These are phyloP conservation scores for Carassius carassius DNA, from an alignment of 2,113 vertebrate genomes.

Conservation along the genomic window DNA sequence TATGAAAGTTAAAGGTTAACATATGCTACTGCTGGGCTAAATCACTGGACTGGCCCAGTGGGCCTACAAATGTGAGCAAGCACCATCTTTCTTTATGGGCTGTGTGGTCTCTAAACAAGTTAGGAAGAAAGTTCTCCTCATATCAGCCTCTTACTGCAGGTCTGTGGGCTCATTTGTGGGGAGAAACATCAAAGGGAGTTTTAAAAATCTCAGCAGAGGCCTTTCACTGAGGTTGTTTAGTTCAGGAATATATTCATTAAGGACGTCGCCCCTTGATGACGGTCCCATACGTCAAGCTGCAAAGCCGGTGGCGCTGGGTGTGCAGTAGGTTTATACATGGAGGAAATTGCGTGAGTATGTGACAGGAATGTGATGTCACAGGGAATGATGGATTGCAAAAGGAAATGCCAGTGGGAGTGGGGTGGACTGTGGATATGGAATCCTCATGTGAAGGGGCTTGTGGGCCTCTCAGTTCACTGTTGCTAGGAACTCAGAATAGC, in stretches of 20 bases:
- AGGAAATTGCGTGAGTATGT: constrained; percentile 48
- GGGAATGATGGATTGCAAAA: constrained; percentile 57
- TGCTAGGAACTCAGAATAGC: constrained; percentile 61
- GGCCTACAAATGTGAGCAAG: constrained; percentile 51
- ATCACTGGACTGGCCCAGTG: constrained; percentile 55
- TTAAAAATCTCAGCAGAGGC: constrained; percentile 11
- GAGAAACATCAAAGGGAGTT: constrained; percentile 10
- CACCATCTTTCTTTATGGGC: constrained; percentile 48
- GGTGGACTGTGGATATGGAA: constrained; percentile 42
- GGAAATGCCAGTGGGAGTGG: constrained; percentile 53
- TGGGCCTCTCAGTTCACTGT: constrained; percentile 37
- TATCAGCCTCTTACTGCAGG: background rate
- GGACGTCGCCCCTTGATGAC: background rate
- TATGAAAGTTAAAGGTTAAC: constrained; percentile 68
- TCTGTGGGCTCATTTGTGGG: background rate
- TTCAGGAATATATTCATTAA: constrained; percentile 43
- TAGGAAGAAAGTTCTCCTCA: constrained; percentile 5
- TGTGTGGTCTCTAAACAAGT: constrained; percentile 25
- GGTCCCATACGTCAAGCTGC: constrained; percentile 1
- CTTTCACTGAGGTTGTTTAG: constrained; percentile 27
- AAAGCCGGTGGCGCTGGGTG: constrained; percentile 21
- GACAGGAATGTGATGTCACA: constrained; percentile 65
- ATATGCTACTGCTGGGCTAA: constrained; percentile 62
- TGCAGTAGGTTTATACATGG: constrained; percentile 46
- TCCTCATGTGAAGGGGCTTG: constrained; percentile 45